Base-by-base conservation (phyloP, 2,113 vertebrate genomes). In the Zapus hudsonius region DNA sequence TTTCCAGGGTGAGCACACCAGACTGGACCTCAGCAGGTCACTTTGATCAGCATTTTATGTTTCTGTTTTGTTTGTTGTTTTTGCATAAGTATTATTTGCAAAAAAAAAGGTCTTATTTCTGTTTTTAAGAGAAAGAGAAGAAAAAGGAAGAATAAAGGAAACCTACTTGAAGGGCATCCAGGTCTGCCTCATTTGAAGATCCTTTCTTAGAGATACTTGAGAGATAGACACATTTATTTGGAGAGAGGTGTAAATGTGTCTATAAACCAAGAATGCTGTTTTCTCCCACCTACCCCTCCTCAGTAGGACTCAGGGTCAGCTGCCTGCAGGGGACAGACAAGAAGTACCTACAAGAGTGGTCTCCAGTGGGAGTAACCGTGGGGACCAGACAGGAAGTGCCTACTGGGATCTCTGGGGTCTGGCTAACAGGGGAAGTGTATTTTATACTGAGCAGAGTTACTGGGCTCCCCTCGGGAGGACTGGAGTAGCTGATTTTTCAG, bases 1-100 rank as follows among this genome's bases (percentile, higher is more conserved):
- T 25, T 86, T 55, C 31, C 67, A 87, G 33, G 19, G 9, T 64
- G 17, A 74, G 57, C 52, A 52, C 27, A 42, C 29, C 44, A 83
- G 57, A 81, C 57, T 57, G 75, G 55, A n/a, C 29, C 7, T 91
- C 63, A 83, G 40, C 70, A 76, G 78, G 75, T 66, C 4, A 0
- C 84, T 91, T 86, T 89, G 66, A 95, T 87, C 40, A 91, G 31
- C 36, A 89, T 63, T 57, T 72, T 76, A 80, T 44, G 63, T n/a
- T n/a, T n/a, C n/a, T n/a, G n/a, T n/a, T n/a, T n/a, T n/a, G n/a
- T n/a, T n/a, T n/a, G n/a, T n/a, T n/a, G n/a, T n/a, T n/a, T n/a
- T n/a, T n/a, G n/a, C n/a, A n/a, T n/a, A n/a, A n/a, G n/a, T n/a
- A n/a, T n/a, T n/a, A n/a, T n/a, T n/a, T n/a, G n/a, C n/a, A n/a